These are phyloP conservation scores for Chironomus striatipennis DNA, from an alignment of 1,140 invertebrate species.

Conservation along the genomic window DNA sequence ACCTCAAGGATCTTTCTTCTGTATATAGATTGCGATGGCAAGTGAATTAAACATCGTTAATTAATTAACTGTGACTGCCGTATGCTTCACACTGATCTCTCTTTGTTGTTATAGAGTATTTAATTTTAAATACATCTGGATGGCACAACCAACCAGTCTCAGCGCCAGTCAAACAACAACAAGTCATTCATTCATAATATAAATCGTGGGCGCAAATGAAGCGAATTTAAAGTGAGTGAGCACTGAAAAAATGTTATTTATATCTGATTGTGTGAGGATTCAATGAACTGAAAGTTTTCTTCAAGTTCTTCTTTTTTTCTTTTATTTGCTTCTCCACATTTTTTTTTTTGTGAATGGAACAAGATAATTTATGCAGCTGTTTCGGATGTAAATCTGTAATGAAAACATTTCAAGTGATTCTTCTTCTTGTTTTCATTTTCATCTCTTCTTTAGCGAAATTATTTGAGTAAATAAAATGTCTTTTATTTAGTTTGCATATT, in stretches of 20 bases:
- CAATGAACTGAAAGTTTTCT: not conserved
- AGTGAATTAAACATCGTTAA: constrained; percentile 3
- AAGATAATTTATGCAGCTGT: not conserved
- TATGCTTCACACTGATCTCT: not conserved
- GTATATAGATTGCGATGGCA: not conserved
- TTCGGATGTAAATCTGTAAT: not conserved
- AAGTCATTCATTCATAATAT: not conserved
- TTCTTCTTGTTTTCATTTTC: not conserved
- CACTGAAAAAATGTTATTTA: not conserved
- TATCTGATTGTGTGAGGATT: not conserved
- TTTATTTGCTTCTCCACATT: too few species aligned
- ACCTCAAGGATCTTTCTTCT: not conserved
- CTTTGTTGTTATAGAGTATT: not conserved
- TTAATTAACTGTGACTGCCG: not conserved
- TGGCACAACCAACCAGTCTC: too few species aligned
- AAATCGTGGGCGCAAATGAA: not conserved
- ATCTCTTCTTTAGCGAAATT: not conserved
- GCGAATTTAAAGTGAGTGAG: too few species aligned
- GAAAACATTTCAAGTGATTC: not conserved
- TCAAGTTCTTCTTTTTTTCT: too few species aligned
- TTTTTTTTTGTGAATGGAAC: not conserved
- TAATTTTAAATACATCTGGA: too few species aligned
- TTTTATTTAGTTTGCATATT: too few species aligned
- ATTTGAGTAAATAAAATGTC: too few species aligned
- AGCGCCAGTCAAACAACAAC: not conserved